Evolutionary conservation across 2,888 invertebrate genomes (phyloP), one percentile per base, ranked within the genome.

Genomic region (Ypsolopha scabrella): DNA sequence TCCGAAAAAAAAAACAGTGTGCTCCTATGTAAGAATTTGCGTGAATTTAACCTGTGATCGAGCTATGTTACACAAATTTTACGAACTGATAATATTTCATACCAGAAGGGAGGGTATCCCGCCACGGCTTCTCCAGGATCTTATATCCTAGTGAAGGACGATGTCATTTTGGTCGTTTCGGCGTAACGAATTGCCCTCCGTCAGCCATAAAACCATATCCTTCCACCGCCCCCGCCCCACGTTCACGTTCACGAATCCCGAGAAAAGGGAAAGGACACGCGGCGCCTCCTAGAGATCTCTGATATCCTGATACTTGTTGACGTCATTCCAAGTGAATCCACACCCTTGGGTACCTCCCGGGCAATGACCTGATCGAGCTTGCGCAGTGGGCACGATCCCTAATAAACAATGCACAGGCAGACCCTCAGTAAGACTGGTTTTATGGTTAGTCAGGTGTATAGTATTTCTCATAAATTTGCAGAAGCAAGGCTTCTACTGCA

Each of bases 301-400:
- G 81, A 60, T 59, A 59, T 74, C 87, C 87, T 87, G 80, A 57
- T 88, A 80, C 72, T 80, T 87, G 82, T 88, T 88, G 88, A 88
- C 88, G 88, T 88, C 87, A 87, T 82, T 80, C 78, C 77, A 81
- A 82, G 76, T 75, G 78, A 78, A 74, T 75, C 70, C 72, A 75
- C 78, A 81, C 83, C 85, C 80, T 78, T 70, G 73, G 78, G 81
- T 78, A 79, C 81, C 85, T 70, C 80, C 66, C 68, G 72, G 64
- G 54, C 56, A 54, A 51, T 58, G 59, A 55, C 48, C 53, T 48
- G 35, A 38, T 13, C 14, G 43, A 39, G 13, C 48, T 10, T 53
- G 53, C 51, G 52, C 46, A 48, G 36, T 47, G 46, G 41, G 41
- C 7, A 10, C 9, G 11, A 36, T 35, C n/a, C n/a, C n/a, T n/a